phyloP scores from a whole-genome alignment of 2,113 vertebrate species.

The Dicentrarchus labrax region DNA sequence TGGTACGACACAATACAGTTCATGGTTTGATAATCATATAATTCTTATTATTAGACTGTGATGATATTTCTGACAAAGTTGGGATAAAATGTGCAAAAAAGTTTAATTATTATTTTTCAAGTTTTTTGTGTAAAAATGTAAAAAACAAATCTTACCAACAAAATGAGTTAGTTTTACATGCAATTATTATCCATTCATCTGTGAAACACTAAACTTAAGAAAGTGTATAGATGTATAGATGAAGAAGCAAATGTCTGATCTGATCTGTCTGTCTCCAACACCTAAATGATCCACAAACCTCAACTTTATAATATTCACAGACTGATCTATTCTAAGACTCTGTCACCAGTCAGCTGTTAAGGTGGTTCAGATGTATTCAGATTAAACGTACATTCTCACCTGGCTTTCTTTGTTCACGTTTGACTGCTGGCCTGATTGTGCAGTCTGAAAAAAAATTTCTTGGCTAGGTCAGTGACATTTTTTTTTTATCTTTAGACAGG shows the following conservation, averaged over 20 bases:
- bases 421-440: neutral
- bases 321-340: neutral
- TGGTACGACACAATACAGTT: neutral
- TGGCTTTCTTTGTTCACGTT: no score
- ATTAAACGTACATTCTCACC: neutral
- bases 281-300: neutral
- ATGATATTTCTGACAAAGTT: neutral
- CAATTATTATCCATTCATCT: neutral
- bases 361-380: neutral
- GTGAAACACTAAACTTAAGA: no score
- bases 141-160: neutral
- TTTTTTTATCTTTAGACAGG: neutral
- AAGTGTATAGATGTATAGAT: neutral
- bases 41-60: neutral
- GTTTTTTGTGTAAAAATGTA: neutral
- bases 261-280: neutral
- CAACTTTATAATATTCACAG: neutral
- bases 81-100: neutral
- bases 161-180: neutral
- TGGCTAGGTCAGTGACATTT: neutral
- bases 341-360: neutral
- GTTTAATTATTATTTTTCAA: neutral
- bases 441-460: neutral
- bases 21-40: neutral
- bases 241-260: neutral